These are phyloP conservation scores for Asbolus verrucosus DNA, from an alignment of 1,140 invertebrate genomes.

Conservation along the genomic window DNA sequence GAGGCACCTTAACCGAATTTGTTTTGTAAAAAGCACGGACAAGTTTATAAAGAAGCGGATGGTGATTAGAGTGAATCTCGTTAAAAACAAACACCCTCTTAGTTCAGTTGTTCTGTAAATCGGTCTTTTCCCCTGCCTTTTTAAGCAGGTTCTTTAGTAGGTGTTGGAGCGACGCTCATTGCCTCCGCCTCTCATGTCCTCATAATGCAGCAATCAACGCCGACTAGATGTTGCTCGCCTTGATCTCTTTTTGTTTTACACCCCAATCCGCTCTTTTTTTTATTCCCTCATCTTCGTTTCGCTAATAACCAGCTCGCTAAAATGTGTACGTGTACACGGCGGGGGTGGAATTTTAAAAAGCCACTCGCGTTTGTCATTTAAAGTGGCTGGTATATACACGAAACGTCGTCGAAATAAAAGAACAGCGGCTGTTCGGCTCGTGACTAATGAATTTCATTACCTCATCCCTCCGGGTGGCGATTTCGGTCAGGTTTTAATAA, in stretches of 20 bases:
- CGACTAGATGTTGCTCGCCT: slow-evolving; percentile 54
- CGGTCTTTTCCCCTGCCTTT: slow-evolving; percentile 51
- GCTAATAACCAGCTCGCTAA: slow-evolving; percentile 53
- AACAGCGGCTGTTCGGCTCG: not conserved
- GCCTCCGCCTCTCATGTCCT: slow-evolving; percentile 48
- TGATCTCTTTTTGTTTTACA: slow-evolving; percentile 56
- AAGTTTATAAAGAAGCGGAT: slow-evolving; percentile 54
- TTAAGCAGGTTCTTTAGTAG: slow-evolving; percentile 59
- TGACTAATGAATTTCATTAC: slow-evolving; percentile 27
- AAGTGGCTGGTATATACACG: too few species aligned
- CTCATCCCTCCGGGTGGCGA: slow-evolving; percentile 18
- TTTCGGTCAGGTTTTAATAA: slow-evolving; percentile 42
- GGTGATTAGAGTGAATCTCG: slow-evolving; percentile 59
- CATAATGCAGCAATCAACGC: slow-evolving; percentile 60
- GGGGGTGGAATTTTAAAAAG: slow-evolving; percentile 56
- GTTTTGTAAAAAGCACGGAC: slow-evolving; percentile 52
- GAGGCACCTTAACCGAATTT: slow-evolving; percentile 34
- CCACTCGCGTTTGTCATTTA: slow-evolving; percentile 58
- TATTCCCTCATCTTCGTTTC: slow-evolving; percentile 53
- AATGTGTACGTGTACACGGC: slow-evolving; percentile 50
- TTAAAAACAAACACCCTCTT: slow-evolving; percentile 61
- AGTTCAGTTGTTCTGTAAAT: slow-evolving; percentile 58
- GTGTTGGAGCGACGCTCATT: slow-evolving; percentile 56
- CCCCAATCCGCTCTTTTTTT: slow-evolving; percentile 53
- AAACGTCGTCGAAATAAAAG: slow-evolving; percentile 48